Conservation (phyloP, 2,113 vertebrate genomes). For the Cololabis saira region DNA sequence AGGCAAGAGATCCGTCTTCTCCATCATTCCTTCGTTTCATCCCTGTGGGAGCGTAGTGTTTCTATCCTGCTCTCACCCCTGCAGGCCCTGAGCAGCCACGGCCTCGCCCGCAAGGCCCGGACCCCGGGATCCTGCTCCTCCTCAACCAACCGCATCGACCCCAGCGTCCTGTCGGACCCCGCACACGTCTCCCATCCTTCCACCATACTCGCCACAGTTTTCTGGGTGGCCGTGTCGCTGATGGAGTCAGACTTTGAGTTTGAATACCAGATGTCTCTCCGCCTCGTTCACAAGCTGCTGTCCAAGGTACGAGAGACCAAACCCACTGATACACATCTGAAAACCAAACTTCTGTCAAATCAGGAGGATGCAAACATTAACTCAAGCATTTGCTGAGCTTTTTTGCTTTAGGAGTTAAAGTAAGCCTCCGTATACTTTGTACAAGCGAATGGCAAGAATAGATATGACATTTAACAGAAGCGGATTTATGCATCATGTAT, state of each 20-base stretch:
- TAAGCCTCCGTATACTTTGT: too few relatives aligned
- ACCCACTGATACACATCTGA: not conserved
- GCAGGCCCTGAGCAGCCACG: conserved; percentile 93
- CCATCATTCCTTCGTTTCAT: not conserved
- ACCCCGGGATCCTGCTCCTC: conserved; percentile 90
- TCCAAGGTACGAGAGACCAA: conserved; percentile 73
- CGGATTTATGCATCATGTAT: too few relatives aligned
- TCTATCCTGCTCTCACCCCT: conserved; percentile 38
- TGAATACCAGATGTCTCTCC: conserved; percentile 96
- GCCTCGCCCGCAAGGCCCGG: conserved; percentile 82
- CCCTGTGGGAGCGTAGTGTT: not conserved
- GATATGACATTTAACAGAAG: too few relatives aligned
- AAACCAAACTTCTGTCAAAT: too few relatives aligned
- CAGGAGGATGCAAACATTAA: too few relatives aligned
- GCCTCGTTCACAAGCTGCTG: conserved; percentile 92
- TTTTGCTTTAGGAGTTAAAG: too few relatives aligned
- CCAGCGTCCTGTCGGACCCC: conserved; percentile 85
- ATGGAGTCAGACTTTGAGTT: conserved; percentile 99
- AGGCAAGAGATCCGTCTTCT: conserved; percentile 53
- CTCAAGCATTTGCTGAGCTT: too few relatives aligned
- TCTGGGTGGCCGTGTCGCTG: conserved; percentile 96
- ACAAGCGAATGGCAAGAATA: not conserved
- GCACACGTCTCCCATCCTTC: conserved; percentile 93
- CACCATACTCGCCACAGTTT: conserved; percentile 93
- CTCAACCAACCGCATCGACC: conserved; percentile 87